Conservation (phyloP, 2,113 vertebrate genomes). For the Ammospiza caudacuta region DNA sequence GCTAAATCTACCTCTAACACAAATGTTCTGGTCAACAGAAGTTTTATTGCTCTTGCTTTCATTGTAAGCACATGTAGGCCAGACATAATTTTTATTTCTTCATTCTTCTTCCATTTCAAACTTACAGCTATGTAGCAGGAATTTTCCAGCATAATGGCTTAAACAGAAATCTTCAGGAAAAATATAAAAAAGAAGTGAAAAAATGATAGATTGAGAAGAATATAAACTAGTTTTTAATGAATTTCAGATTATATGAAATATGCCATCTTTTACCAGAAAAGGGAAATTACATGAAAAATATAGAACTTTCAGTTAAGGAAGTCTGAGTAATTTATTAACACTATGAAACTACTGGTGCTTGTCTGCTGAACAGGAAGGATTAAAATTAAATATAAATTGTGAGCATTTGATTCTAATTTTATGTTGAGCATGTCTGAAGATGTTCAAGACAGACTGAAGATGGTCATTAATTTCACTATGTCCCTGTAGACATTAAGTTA, state of each 20-base stretch:
- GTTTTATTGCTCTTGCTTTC: background rate
- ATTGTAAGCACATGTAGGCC: background rate
- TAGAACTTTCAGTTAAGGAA: background rate
- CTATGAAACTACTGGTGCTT: background rate
- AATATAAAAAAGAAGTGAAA: background rate
- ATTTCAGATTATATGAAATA: background rate
- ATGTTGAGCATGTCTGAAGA: background rate
- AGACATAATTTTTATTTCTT: background rate
- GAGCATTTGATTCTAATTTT: constrained; percentile 18
- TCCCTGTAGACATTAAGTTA: background rate
- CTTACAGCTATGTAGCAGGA: background rate
- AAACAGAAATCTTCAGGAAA: background rate
- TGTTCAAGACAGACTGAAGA: background rate
- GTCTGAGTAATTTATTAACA: background rate
- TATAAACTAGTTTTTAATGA: background rate
- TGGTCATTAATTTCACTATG: background rate
- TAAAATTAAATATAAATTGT: background rate
- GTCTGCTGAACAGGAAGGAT: background rate
- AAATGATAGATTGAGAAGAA: background rate
- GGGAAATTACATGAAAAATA: background rate
- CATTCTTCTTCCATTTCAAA: background rate
- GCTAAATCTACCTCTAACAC: background rate
- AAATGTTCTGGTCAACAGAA: background rate
- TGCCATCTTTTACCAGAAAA: background rate
- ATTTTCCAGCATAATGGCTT: background rate